Conservation (phyloP, 2,113 vertebrate genomes). For the Plecotus auritus region DNA sequence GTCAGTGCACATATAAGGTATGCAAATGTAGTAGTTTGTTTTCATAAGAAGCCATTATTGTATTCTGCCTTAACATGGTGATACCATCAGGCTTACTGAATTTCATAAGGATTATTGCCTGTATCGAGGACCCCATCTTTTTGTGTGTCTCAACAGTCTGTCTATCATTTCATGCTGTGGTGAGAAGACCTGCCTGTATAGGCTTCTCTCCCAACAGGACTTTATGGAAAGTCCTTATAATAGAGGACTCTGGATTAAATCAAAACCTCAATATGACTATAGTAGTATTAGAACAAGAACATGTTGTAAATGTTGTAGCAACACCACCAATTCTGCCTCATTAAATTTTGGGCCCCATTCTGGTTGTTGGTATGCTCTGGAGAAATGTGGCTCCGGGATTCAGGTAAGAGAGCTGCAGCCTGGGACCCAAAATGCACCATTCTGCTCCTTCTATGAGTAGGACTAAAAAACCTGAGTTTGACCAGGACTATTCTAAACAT, state of each 20-base stretch:
- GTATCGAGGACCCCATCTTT: background rate
- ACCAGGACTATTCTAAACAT: constrained; percentile 19
- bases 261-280: background rate
- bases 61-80: background rate
- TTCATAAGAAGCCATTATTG: background rate
- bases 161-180: background rate
- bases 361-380: background rate
- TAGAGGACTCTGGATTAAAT: background rate
- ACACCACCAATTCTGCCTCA: background rate
- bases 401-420: background rate
- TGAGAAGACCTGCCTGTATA: background rate
- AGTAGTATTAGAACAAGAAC: background rate
- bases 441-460: background rate
- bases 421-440: rapidly evolving
- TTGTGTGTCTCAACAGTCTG: background rate
- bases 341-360: background rate
- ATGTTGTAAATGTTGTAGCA: background rate
- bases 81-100: background rate
- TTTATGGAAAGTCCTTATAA: background rate
- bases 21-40: background rate
- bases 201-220: background rate
- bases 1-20: background rate
- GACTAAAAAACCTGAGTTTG: background rate
- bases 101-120: background rate
- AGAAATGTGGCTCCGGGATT: background rate